A percentile compares a stretch with the other conserved stretches of the same genome.
Evolutionary conservation across 2,113 vertebrate species (phyloP).

Genomic region (Oncorhynchus gorbuscha): DNA sequence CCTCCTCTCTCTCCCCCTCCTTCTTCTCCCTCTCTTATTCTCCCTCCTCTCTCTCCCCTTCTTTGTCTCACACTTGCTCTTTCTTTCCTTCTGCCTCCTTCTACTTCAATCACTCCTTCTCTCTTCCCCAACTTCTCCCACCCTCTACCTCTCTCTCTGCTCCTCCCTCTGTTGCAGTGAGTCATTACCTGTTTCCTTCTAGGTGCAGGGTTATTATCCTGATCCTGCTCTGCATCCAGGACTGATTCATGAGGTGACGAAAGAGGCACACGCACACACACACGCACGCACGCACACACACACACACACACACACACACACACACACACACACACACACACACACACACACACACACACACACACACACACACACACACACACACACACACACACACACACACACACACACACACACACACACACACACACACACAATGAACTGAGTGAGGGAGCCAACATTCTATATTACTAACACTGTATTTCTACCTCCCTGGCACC

Average conservation of each 20-base stretch:
- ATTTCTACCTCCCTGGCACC: neutral
- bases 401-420: too few species aligned
- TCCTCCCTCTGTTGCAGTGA: constrained; percentile 40
- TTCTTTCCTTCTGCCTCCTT: neutral
- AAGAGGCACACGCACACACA: neutral
- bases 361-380: neutral
- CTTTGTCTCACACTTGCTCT: too few species aligned
- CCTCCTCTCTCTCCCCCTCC: too few species aligned
- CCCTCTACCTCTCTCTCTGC: constrained; percentile 44
- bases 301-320: too few species aligned
- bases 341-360: neutral
- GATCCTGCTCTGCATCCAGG: constrained; percentile 8
- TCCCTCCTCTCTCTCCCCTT: too few species aligned
- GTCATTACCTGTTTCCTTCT: constrained; percentile 53
- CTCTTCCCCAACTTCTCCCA: constrained; percentile 11
- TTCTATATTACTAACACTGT: neutral
- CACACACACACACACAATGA: neutral
- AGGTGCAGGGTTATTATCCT: constrained; percentile 31
- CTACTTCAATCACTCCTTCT: constrained; percentile 23
- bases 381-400: too few species aligned
- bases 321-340: too few species aligned
- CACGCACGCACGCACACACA: too few species aligned
- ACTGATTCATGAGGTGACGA: constrained; percentile 3
- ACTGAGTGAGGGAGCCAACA: too few species aligned
- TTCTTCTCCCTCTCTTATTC: too few species aligned